These are phyloP conservation scores for Coelopa pilipes DNA, from an alignment of 2,888 invertebrate genomes.

Conservation along the genomic window DNA sequence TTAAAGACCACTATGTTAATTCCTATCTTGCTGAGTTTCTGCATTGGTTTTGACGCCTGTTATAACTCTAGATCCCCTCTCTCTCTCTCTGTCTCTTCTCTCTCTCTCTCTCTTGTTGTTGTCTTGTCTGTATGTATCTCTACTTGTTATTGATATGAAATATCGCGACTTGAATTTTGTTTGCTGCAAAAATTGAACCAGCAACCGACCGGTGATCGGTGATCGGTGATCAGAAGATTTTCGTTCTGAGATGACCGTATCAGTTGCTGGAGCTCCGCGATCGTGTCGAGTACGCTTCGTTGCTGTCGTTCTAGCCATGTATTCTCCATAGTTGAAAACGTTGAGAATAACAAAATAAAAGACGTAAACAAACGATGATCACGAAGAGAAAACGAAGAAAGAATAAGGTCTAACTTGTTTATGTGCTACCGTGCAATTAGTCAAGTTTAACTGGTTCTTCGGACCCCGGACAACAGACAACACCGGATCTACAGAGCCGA, in stretches of 20 bases:
- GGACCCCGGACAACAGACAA: too few species aligned
- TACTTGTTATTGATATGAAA: background rate
- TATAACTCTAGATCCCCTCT: background rate
- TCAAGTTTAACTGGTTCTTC: too few species aligned
- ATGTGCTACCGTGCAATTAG: too few species aligned
- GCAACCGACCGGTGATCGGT: too few species aligned
- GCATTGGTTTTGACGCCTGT: background rate
- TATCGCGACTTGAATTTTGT: background rate
- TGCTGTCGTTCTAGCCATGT: background rate
- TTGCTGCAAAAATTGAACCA: too few species aligned
- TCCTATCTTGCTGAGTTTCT: background rate
- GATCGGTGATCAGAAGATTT: slow-evolving; percentile 17
- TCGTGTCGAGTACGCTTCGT: slow-evolving; percentile 14
- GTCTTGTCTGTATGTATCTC: background rate
- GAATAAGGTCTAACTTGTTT: background rate
- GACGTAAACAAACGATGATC: background rate
- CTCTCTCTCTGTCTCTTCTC: slow-evolving; percentile 7
- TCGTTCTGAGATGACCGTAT: slow-evolving; percentile 25
- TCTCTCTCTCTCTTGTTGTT: background rate
- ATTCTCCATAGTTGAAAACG: background rate
- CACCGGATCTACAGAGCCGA: too few species aligned
- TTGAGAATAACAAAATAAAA: too few species aligned
- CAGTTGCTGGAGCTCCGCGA: slow-evolving; percentile 29
- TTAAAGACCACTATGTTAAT: too few species aligned
- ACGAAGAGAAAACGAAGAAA: background rate